These are phyloP conservation scores for Pipistrellus kuhlii DNA, from an alignment of 2,797 vertebrate species.

Conservation along the genomic window DNA sequence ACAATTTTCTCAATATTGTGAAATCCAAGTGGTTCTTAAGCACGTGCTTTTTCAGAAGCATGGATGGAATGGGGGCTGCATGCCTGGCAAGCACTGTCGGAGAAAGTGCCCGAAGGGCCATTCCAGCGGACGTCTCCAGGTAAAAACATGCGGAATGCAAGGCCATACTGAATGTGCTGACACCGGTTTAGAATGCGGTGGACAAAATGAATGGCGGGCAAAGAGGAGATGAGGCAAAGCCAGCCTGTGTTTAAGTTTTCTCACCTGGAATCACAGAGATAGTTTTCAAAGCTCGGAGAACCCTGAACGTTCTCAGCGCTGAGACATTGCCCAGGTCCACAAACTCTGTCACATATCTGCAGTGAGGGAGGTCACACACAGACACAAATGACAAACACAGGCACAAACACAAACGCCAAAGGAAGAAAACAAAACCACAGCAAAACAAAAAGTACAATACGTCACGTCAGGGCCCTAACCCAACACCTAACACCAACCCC, in stretches of 20 bases:
- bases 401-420: constrained; percentile 86
- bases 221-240: constrained; percentile 84
- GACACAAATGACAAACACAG: constrained; percentile 95
- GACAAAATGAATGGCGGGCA: constrained; percentile 86
- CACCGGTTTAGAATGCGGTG: constrained; percentile 88
- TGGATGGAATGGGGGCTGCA: constrained; percentile 69
- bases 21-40: constrained; percentile 48
- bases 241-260: constrained; percentile 93
- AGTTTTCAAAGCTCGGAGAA: constrained; percentile 99
- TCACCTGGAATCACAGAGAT: constrained; percentile 99
- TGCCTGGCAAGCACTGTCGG: constrained; percentile 66
- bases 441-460: constrained; percentile 91
- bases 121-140: constrained; percentile 47
- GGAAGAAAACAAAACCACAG: constrained; percentile 88
- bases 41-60: constrained; percentile 70
- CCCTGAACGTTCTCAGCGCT: constrained; percentile 99
- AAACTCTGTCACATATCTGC: constrained; percentile 99
- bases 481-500: constrained; percentile 95
- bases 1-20: background rate
- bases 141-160: constrained; percentile 90
- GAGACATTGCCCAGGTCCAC: constrained; percentile 99
- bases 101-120: constrained; percentile 51
- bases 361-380: constrained; percentile 99
- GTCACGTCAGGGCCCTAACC: constrained; percentile 97
- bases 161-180: constrained; percentile 92